A percentile compares a stretch with the other conserved stretches of the same genome.
Conservation (phyloP, 2,888 invertebrate species). For the Temnothorax rugatulus region DNA sequence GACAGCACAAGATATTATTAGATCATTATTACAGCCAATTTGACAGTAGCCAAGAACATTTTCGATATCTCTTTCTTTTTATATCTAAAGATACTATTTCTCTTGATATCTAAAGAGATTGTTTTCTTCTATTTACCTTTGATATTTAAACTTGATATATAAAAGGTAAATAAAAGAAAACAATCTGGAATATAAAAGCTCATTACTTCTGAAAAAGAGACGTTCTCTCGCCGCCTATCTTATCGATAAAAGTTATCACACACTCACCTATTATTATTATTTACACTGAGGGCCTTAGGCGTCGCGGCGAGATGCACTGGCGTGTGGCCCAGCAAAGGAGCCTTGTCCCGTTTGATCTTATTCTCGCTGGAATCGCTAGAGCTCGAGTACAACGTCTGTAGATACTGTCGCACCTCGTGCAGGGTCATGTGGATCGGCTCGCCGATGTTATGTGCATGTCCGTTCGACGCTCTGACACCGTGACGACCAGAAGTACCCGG, state of each 20-base stretch:
- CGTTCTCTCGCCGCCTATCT: slow-evolving; percentile 49
- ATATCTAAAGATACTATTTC: too few species aligned
- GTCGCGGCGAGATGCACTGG: slow-evolving; percentile 81
- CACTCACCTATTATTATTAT: slow-evolving; percentile 80
- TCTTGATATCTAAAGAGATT: too few species aligned
- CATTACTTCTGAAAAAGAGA: not conserved
- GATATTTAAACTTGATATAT: not conserved
- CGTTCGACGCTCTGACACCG: slow-evolving; percentile 85
- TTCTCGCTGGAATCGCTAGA: slow-evolving; percentile 90
- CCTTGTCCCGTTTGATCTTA: slow-evolving; percentile 86
- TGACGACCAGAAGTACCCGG: slow-evolving; percentile 88
- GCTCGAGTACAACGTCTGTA: slow-evolving; percentile 93
- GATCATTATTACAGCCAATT: slow-evolving; percentile 4
- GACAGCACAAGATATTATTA: slow-evolving; percentile 25
- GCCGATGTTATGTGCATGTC: slow-evolving; percentile 88
- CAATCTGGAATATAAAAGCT: not conserved
- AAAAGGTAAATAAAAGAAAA: not conserved
- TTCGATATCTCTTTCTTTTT: too few species aligned
- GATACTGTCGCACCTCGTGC: slow-evolving; percentile 93
- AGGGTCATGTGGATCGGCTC: slow-evolving; percentile 95
- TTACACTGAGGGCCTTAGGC: slow-evolving; percentile 85
- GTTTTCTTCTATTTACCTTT: too few species aligned
- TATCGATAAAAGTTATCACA: not conserved
- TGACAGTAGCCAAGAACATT: not conserved
- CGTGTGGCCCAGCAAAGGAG: slow-evolving; percentile 71